Base-by-base conservation (phyloP, 2,113 vertebrate species). In the Rhombomys opimus region DNA sequence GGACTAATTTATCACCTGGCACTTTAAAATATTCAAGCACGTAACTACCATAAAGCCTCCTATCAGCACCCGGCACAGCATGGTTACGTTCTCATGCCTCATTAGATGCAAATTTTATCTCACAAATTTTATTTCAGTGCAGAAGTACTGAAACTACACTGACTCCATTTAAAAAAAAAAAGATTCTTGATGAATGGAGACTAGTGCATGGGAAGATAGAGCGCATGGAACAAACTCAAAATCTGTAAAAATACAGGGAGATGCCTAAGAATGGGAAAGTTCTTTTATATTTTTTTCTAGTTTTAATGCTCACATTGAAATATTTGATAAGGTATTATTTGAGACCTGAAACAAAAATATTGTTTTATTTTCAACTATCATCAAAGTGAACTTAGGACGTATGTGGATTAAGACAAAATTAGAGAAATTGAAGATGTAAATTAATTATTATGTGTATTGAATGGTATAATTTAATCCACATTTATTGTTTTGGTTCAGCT, bases 381-480 rank as follows among this genome's bases (percentile, higher is more conserved):
- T 54, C 3, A 82, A 85, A 94, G 11, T 75, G 2, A 94, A 30
- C 7, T 91, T 63, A 89, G 7, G 23, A 17, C 6, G 57, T 78
- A 63, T 57, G 80, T 73, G 2, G 10, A 84, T 67, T 93, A 73
- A 95, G 30, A 14, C 59, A 77, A 87, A 95, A 77, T 30, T 94
- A 67, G 85, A 14, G 50, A 94, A 87, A 65, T 14, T 41, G 3
- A 75, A 14, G 15, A 9, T 73, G 6, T 59, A 72, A 90, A 61
- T 94, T 12, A 78, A 54, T 85, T 59, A 46, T 80, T 65, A 81
- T 59, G 38, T 14, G 38, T 92, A 7, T 13, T 59, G 12, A 59
- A 54, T 46, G 18, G 68, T 67, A 50, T 61, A 11, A 61, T 65
- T 91, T 65, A 76, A 6, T 54, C 76, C 70, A 63, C 59, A 35